Conservation (phyloP, 2,888 invertebrate genomes). For the Plagodis pulveraria region DNA sequence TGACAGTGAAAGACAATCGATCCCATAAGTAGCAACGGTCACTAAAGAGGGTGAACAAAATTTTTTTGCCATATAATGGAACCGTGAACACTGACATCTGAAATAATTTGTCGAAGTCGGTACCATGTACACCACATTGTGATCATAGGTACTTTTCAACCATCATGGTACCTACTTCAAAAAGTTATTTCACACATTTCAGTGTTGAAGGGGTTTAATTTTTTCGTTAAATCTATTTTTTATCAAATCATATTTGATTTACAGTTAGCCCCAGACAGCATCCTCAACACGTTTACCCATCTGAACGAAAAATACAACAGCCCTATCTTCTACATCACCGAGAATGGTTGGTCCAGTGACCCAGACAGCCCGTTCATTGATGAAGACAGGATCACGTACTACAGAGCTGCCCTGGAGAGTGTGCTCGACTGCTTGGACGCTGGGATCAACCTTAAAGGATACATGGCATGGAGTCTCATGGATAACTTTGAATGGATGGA, state of each 20-base stretch:
- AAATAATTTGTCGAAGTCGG: too few species aligned
- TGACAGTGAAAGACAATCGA: too few species aligned
- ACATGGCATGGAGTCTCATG: conserved; percentile 86
- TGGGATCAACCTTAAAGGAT: conserved; percentile 77
- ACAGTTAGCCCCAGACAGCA: conserved; percentile 84
- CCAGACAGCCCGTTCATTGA: conserved; percentile 64
- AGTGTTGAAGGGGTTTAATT: too few species aligned
- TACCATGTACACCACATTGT: too few species aligned
- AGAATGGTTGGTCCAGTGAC: conserved; percentile 84
- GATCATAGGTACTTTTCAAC: too few species aligned
- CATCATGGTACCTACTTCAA: too few species aligned
- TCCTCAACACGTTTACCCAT: conserved; percentile 81
- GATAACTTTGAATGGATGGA: conserved; percentile 87
- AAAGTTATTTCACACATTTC: too few species aligned
- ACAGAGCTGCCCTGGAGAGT: conserved; percentile 67
- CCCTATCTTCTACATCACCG: conserved; percentile 84
- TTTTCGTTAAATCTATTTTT: background rate
- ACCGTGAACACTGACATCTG: too few species aligned
- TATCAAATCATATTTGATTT: conserved; percentile 2
- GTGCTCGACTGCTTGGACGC: conserved; percentile 71
- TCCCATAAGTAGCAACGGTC: too few species aligned
- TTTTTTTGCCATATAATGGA: too few species aligned
- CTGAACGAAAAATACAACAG: conserved; percentile 77
- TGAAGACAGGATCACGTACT: conserved; percentile 69
- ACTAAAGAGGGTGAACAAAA: too few species aligned